phyloP scores from a whole-genome alignment of 2,888 invertebrate genomes.

The Itoplectis maculator region DNA sequence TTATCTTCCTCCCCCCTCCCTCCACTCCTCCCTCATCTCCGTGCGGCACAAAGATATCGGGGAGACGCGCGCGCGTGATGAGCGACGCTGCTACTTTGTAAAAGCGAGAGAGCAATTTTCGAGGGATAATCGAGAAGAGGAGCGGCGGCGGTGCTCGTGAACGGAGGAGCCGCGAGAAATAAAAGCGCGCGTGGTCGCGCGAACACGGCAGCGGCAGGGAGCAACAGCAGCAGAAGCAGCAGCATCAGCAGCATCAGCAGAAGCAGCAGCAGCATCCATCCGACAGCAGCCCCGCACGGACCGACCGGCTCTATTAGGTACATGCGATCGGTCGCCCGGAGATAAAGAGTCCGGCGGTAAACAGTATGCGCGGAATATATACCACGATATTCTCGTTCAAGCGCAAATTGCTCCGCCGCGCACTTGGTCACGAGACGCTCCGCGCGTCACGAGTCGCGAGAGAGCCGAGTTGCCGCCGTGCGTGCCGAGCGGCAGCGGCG shows the following conservation, averaged over 20 bases:
- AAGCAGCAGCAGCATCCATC: background rate
- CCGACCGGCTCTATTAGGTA: slow-evolving; percentile 50
- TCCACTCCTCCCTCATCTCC: slow-evolving; percentile 2
- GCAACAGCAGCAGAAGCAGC: slow-evolving; percentile 15
- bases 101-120: slow-evolving; percentile 35
- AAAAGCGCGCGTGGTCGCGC: slow-evolving; percentile 41
- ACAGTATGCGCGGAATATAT: slow-evolving; percentile 42
- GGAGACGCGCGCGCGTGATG: slow-evolving; percentile 48
- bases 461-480: background rate
- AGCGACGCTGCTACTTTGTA: slow-evolving; percentile 51
- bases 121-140: slow-evolving; percentile 28
- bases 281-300: background rate
- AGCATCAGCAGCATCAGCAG: background rate
- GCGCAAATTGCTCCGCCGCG: slow-evolving; percentile 27
- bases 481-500: background rate
- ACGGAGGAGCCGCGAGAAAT: slow-evolving; percentile 28
- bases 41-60: slow-evolving; percentile 6
- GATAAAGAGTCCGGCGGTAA: slow-evolving; percentile 39
- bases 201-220: no score
- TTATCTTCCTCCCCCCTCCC: slow-evolving; percentile 1
- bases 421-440: slow-evolving; percentile 26
- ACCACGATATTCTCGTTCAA: slow-evolving; percentile 37
- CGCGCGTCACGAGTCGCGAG: background rate
- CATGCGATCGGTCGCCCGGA: slow-evolving; percentile 58
- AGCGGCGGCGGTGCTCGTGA: no score